Evolutionary conservation across 2,888 invertebrate species (phyloP).

Genomic region (Pseudolycoriella hygida): DNA sequence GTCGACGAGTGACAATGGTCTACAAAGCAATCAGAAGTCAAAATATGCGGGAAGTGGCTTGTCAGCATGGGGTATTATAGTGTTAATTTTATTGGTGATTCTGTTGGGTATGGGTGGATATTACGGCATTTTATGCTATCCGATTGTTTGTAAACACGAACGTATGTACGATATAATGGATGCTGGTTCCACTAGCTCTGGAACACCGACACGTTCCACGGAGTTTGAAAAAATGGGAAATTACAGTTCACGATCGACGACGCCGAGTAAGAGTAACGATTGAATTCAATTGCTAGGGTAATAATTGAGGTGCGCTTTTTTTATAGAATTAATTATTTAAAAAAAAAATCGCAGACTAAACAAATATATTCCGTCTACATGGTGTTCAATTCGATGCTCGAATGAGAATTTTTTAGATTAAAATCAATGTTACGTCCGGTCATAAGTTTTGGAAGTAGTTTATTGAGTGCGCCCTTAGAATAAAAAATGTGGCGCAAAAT

Average conservation of each 20-base stretch:
- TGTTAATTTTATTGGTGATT: slow-evolving; percentile 33
- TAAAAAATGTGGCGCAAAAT: too few relatives aligned
- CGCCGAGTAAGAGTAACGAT: slow-evolving; percentile 5
- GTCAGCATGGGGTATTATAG: slow-evolving; percentile 47
- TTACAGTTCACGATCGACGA: slow-evolving; percentile 7
- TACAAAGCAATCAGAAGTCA: not conserved
- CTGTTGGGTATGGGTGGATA: slow-evolving; percentile 37
- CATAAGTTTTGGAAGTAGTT: too few relatives aligned
- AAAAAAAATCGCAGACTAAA: too few relatives aligned
- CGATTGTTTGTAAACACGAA: slow-evolving; percentile 33
- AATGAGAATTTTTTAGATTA: too few relatives aligned
- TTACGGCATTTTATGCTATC: slow-evolving; percentile 47
- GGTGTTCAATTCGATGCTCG: too few relatives aligned
- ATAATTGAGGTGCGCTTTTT: too few relatives aligned
- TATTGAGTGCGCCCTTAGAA: too few relatives aligned
- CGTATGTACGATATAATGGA: slow-evolving; percentile 28
- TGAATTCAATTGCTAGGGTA: too few relatives aligned
- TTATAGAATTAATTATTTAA: too few relatives aligned
- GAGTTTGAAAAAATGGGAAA: slow-evolving; percentile 9
- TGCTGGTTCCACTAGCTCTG: slow-evolving; percentile 24
- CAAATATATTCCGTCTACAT: too few relatives aligned
- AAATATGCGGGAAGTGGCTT: slow-evolving; percentile 28
- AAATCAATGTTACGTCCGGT: too few relatives aligned
- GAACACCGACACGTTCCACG: slow-evolving; percentile 17
- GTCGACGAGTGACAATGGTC: too few relatives aligned